Conservation (phyloP, 2,113 vertebrate genomes). For the Talpa occidentalis region DNA sequence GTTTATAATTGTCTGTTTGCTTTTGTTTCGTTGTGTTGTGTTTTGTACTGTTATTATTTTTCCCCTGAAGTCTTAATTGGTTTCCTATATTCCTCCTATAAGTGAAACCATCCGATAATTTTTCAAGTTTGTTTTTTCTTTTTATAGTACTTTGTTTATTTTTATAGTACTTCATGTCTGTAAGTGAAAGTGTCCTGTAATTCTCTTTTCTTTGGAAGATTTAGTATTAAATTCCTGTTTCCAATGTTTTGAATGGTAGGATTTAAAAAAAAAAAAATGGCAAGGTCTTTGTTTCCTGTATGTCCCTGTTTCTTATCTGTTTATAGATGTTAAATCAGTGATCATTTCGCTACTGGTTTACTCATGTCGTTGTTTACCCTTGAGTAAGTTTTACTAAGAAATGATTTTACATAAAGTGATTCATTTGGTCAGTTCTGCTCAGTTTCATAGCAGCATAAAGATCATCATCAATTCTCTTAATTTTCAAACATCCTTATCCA, state of each 20-base stretch:
- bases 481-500: not conserved
- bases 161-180: not conserved
- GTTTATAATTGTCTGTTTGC: too few species aligned
- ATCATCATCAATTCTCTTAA: not conserved
- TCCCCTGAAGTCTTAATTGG: too few species aligned
- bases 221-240: not conserved
- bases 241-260: too few species aligned
- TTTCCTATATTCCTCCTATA: too few species aligned
- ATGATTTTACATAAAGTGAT: not conserved
- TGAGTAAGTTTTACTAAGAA: not conserved
- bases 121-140: too few species aligned
- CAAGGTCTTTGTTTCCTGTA: too few species aligned
- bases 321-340: not conserved
- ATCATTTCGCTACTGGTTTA: not conserved
- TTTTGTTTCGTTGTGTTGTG: too few species aligned
- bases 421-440: not conserved
- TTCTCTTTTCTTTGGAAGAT: not conserved
- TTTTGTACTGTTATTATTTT: too few species aligned
- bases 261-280: too few species aligned
- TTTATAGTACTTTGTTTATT: too few species aligned
- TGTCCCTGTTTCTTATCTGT: not conserved
- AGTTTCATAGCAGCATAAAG: not conserved
- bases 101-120: too few species aligned
- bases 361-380: not conserved
- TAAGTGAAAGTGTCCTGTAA: not conserved